Evolutionary conservation across 2,113 vertebrate species (phyloP).

Genomic region (Hemibagrus wyckioides): DNA sequence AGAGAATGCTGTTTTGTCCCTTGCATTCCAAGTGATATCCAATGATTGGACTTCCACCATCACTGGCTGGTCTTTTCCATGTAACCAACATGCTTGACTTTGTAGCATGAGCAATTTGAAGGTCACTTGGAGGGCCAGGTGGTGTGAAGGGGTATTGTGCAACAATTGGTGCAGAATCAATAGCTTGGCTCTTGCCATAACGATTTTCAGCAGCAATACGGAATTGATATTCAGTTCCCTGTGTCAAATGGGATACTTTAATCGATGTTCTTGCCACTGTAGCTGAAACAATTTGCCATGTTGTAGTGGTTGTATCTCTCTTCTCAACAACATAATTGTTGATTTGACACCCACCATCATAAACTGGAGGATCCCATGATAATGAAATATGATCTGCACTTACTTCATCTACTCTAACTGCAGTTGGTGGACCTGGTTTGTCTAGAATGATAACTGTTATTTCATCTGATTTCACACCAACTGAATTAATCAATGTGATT

Average conservation of each 20-base stretch:
- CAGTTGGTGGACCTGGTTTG: conserved; percentile 89
- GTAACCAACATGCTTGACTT: conserved; percentile 91
- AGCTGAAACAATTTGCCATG: conserved; percentile 92
- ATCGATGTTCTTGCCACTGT: conserved; percentile 95
- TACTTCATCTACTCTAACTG: conserved; percentile 87
- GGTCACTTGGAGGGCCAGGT: conserved; percentile 86
- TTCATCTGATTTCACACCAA: conserved; percentile 80
- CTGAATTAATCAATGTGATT: conserved; percentile 83
- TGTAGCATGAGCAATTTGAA: conserved; percentile 83
- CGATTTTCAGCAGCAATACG: conserved; percentile 95
- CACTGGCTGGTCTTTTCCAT: conserved; percentile 90
- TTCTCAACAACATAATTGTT: conserved; percentile 98
- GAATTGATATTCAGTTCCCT: conserved; percentile 96
- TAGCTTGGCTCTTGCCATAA: conserved; percentile 88
- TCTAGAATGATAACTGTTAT: conserved; percentile 89
- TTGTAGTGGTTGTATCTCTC: conserved; percentile 92
- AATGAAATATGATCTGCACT: conserved; percentile 88
- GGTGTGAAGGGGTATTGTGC: conserved; percentile 94
- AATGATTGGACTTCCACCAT: conserved; percentile 88
- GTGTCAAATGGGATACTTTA: conserved; percentile 84
- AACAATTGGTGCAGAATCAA: conserved; percentile 82
- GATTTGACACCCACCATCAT: conserved; percentile 96
- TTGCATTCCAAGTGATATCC: conserved; percentile 96
- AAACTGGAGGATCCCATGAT: conserved; percentile 92
- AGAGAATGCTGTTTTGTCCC: conserved; percentile 94